Evolutionary conservation across 2,113 vertebrate genomes (phyloP).

Genomic region (Sula dactylatra): DNA sequence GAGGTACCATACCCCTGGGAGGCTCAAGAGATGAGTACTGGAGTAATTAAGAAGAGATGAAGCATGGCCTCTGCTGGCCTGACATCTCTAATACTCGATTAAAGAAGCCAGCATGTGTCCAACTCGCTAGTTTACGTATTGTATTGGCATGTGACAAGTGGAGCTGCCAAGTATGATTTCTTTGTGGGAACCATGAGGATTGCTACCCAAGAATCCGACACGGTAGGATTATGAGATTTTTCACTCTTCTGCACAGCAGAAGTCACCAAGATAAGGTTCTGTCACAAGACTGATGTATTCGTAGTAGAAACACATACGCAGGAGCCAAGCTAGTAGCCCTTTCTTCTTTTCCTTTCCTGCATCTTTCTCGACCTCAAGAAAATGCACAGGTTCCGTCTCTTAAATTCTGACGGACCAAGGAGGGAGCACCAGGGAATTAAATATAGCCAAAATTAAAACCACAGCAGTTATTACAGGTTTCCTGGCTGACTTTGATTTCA

Average conservation of each 20-base stretch:
- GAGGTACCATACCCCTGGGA: background rate
- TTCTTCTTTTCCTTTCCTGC: background rate
- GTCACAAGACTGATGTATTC: background rate
- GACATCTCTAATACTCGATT: fast-evolving
- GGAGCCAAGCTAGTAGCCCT: background rate
- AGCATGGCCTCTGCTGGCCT: background rate
- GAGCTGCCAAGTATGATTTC: background rate
- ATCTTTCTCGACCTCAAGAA: background rate
- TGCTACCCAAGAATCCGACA: background rate
- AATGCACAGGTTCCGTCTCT: background rate
- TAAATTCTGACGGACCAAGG: background rate
- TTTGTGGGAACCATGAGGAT: background rate
- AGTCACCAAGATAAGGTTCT: background rate
- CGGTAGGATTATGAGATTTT: background rate
- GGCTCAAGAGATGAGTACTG: background rate
- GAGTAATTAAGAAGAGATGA: background rate
- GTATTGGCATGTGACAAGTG: background rate
- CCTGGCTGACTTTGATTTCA: background rate
- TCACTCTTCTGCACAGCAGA: background rate
- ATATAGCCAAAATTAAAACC: background rate
- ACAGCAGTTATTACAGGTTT: background rate
- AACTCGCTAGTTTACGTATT: background rate
- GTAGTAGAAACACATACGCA: background rate
- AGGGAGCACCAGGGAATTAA: background rate
- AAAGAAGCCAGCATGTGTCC: background rate